phyloP scores from a whole-genome alignment of 2,797 vertebrate species.

The Cossypha caffra region DNA sequence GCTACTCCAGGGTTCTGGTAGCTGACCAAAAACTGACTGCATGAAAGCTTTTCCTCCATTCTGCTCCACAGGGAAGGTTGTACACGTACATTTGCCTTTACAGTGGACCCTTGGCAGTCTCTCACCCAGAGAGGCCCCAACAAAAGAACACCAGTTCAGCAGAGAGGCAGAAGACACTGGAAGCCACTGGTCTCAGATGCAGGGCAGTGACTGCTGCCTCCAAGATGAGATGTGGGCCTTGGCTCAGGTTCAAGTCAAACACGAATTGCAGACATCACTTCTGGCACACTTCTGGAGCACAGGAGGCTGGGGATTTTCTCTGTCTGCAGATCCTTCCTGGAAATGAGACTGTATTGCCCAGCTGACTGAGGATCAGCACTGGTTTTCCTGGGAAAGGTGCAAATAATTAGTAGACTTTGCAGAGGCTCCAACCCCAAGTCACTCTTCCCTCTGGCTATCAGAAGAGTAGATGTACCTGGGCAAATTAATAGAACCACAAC shows the following conservation, averaged over 20 bases:
- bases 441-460: not conserved
- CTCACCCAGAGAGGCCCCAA: not conserved
- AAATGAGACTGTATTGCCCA: not conserved
- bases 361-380: not conserved
- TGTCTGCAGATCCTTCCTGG: not conserved
- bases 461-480: not conserved
- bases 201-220: not conserved
- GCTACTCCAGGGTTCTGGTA: not conserved
- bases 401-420: not conserved
- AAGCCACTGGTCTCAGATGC: not conserved
- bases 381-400: not conserved
- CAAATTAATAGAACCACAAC: not conserved
- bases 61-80: not conserved
- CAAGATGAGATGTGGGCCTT: not conserved
- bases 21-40: not conserved
- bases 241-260: constrained; percentile 40
- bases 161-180: not conserved
- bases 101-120: not conserved
- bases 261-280: rapidly evolving
- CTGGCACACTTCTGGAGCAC: not conserved
- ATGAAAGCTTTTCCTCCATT: not conserved
- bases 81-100: rapidly evolving
- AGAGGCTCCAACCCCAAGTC: not conserved
- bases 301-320: not conserved
- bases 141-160: not conserved